Conservation (phyloP, 2,797 vertebrate genomes). For the Hemibagrus guttatus region DNA sequence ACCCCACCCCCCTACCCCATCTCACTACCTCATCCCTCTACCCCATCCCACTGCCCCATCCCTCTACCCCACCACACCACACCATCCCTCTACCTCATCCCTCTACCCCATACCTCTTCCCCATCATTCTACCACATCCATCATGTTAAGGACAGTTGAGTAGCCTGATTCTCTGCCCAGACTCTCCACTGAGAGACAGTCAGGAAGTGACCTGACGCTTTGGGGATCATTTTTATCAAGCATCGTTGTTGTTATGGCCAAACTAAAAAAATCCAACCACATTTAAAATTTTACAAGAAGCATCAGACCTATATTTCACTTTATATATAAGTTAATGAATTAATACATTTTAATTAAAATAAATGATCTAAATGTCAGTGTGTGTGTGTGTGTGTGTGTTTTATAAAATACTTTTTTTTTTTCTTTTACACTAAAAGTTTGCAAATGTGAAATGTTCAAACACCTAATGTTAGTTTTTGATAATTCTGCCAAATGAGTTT, state of each 20-base stretch:
- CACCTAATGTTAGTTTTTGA: neutral
- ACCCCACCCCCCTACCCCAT: no score
- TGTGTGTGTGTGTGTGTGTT: no score
- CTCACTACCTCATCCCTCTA: no score
- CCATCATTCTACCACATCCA: neutral
- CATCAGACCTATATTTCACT: neutral
- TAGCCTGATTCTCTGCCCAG: neutral
- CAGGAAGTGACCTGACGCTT: neutral
- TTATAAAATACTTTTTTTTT: no score
- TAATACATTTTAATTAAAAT: neutral
- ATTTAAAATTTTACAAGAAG: neutral
- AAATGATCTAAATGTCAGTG: neutral
- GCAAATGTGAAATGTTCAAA: neutral
- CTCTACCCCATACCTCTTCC: no score
- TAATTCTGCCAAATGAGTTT: neutral
- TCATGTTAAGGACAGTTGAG: neutral
- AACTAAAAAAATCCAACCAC: neutral
- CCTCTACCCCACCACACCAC: no score
- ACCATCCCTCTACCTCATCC: no score
- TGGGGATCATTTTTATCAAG: neutral
- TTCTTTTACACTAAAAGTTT: neutral
- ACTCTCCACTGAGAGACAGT: neutral
- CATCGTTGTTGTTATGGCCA: no score
- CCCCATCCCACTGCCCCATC: no score
- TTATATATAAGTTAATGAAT: no score